phyloP scores from a whole-genome alignment of 1,140 invertebrate species.

The Drosophila chauvacae region DNA sequence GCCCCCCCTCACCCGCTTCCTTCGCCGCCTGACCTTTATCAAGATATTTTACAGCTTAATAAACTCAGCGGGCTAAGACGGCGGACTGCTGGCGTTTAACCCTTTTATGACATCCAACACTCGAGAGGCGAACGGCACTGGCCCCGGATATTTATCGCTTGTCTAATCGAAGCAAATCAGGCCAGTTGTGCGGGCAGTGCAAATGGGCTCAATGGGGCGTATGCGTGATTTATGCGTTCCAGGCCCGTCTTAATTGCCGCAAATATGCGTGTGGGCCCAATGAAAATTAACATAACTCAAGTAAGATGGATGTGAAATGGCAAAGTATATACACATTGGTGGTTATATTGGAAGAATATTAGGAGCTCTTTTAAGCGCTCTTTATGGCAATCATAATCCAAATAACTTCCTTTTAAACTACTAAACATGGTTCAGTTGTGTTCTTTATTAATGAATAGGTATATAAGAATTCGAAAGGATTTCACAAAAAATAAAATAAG shows the following conservation, averaged over 20 bases:
- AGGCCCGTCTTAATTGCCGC: constrained; percentile 62
- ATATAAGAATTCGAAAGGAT: not conserved
- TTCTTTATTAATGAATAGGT: not conserved
- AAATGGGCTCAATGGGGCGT: constrained; percentile 59
- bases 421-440: not conserved
- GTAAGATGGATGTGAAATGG: constrained; percentile 36
- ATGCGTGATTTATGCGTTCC: constrained; percentile 66
- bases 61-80: constrained; percentile 33
- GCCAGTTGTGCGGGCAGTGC: constrained; percentile 25
- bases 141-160: constrained; percentile 59
- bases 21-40: constrained; percentile 52
- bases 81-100: constrained; percentile 39
- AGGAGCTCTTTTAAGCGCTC: not conserved
- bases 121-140: constrained; percentile 32
- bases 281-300: constrained; percentile 49
- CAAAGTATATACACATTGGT: not conserved
- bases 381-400: not conserved
- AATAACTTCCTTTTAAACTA: not conserved
- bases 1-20: not conserved
- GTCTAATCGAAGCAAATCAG: constrained; percentile 72
- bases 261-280: constrained; percentile 49
- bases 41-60: constrained; percentile 64
- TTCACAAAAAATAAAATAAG: not conserved
- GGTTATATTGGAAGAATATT: not conserved
- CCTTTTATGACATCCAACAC: constrained; percentile 56